A percentile compares a stretch with the other conserved stretches of the same genome.
Conservation (phyloP, 92 coral and sea anemone species). For the Porites divaricata region DNA sequence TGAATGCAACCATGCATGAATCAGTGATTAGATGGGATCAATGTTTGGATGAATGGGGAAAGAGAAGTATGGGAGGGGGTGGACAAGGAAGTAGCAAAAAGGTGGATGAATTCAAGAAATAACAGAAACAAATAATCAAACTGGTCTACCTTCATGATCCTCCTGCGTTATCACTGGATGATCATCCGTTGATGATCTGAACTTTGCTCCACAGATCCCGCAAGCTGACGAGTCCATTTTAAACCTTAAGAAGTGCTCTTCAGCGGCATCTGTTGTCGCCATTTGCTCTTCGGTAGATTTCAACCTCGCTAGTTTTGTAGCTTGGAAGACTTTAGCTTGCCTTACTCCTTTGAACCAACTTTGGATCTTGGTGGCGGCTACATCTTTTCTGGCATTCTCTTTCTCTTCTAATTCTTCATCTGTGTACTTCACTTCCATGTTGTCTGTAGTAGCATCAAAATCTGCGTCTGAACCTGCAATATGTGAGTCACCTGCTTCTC, state of each 20-base stretch:
- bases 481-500: neutral
- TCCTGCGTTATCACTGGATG: neutral
- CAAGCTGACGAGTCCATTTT: constrained; percentile 78
- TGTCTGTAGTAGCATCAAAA: neutral
- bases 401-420: constrained; percentile 44
- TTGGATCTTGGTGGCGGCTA: constrained; percentile 20
- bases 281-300: constrained; percentile 10
- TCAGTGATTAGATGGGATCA: too few species aligned
- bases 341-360: constrained; percentile 23
- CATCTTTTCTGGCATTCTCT: constrained; percentile 12
- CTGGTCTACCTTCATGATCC: constrained; percentile 3
- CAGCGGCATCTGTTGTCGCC: neutral
- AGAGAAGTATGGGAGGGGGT: too few species aligned
- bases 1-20: too few species aligned
- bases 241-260: constrained; percentile 62
- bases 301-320: constrained; percentile 1
- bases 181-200: neutral
- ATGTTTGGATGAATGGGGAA: neutral
- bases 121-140: neutral
- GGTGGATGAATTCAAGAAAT: neutral
- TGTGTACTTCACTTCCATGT: neutral
- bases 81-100: neutral
- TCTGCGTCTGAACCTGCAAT: constrained; percentile 9
- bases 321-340: neutral
- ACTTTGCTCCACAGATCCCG: constrained; percentile 74